A percentile compares a stretch with the other conserved stretches of the same genome.
These are phyloP conservation scores for Cassiopea andromeda DNA, from an alignment of 30 jellyfish, hydroid and myxozoan genomes.

Conservation along the genomic window DNA sequence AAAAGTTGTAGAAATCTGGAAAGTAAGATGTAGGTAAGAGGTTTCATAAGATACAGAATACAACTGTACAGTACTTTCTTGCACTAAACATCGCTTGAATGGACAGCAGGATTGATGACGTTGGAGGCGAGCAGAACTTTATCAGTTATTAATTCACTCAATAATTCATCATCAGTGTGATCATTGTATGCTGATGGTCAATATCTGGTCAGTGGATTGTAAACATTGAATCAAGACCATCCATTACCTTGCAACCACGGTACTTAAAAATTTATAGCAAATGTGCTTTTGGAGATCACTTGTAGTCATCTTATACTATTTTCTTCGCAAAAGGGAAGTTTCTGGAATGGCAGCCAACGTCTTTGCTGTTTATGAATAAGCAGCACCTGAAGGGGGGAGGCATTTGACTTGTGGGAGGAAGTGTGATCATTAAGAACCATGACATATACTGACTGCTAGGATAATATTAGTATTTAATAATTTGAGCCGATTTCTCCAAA, in stretches of 20 bases:
- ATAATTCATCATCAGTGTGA: neutral
- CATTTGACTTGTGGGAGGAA: too few species aligned
- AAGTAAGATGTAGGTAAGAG: too few species aligned
- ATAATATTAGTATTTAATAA: too few species aligned
- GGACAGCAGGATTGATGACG: neutral
- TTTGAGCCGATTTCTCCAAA: neutral
- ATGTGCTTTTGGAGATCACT: conserved; percentile 5
- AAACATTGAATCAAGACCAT: conserved; percentile 7
- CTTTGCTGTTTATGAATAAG: neutral
- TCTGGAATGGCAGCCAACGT: neutral
- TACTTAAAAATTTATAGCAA: conserved; percentile 42
- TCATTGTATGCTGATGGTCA: neutral
- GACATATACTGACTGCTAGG: too few species aligned
- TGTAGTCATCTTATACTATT: neutral
- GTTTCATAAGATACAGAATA: too few species aligned
- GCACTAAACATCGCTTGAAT: neutral
- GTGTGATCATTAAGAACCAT: too few species aligned
- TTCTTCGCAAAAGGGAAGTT: neutral
- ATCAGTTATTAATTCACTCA: neutral
- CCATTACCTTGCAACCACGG: conserved; percentile 32
- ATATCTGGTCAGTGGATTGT: neutral
- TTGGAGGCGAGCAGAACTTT: neutral
- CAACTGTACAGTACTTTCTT: too few species aligned
- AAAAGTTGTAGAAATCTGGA: too few species aligned
- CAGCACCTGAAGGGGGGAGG: too few species aligned